These are phyloP conservation scores for Axea sp. DNA, from an alignment of 2,888 invertebrate species.

Conservation along the genomic window DNA sequence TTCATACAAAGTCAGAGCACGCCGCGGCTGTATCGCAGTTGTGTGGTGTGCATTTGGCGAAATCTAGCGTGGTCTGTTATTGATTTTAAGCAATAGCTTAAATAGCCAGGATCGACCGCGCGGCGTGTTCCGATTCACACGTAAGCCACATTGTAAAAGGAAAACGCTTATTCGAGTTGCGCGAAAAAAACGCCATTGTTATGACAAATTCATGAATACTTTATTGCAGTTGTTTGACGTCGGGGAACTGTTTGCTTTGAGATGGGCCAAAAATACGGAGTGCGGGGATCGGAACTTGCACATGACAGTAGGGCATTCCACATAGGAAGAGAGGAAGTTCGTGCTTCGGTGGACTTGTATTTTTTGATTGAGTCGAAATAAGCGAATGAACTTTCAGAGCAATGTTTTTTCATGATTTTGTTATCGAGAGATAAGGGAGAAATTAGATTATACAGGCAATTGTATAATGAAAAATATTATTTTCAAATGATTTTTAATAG, in stretches of 20 bases:
- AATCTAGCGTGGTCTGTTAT: conserved; percentile 66
- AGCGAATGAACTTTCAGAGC: too few species aligned
- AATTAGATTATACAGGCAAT: too few species aligned
- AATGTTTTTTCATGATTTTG: too few species aligned
- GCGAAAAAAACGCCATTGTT: conserved; percentile 51
- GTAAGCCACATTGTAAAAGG: conserved; percentile 49
- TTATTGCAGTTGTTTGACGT: conserved; percentile 54
- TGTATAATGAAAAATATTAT: too few species aligned
- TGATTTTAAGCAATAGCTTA: conserved; percentile 73
- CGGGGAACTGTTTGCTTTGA: conserved; percentile 44
- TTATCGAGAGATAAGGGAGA: too few species aligned
- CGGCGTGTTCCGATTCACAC: conserved; percentile 58
- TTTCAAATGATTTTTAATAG: too few species aligned
- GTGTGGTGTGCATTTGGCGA: conserved; percentile 58
- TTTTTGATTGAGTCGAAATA: too few species aligned
- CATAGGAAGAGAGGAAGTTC: too few species aligned
- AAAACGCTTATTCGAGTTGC: conserved; percentile 38
- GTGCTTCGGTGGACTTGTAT: too few species aligned
- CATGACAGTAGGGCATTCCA: too few species aligned
- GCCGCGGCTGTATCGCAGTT: conserved; percentile 34
- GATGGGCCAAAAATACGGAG: conserved; percentile 49
- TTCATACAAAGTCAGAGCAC: conserved; percentile 29
- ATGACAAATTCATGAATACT: conserved; percentile 50
- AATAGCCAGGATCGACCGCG: conserved; percentile 64
- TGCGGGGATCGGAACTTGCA: too few species aligned